Percentiles rank a stretch among this genome's conserved stretches.
These are phyloP conservation scores for Phylloscopus trochiloides DNA, from an alignment of 2,113 vertebrate species.

Conservation along the genomic window DNA sequence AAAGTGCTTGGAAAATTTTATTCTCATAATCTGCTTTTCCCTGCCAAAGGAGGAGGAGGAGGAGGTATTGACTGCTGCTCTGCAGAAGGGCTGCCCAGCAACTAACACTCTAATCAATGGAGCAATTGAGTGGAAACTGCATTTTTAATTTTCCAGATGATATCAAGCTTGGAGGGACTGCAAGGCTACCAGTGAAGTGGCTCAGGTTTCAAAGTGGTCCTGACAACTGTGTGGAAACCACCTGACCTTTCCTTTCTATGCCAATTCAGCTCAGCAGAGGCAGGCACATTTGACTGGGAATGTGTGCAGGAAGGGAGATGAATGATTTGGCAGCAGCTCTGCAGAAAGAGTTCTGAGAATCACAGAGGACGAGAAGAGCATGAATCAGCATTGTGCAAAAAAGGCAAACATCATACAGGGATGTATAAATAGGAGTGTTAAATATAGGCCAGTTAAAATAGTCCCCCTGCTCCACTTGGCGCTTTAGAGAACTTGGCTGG, in stretches of 20 bases:
- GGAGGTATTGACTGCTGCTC: background rate
- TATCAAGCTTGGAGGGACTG: background rate
- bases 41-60: background rate
- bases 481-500: background rate
- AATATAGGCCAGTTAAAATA: constrained; percentile 33
- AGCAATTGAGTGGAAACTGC: background rate
- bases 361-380: background rate
- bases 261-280: background rate
- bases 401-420: background rate
- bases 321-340: background rate
- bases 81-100: background rate
- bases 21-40: background rate
- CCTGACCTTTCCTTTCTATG: background rate
- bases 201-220: background rate
- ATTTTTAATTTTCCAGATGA: constrained; percentile 14
- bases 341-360: background rate
- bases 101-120: background rate
- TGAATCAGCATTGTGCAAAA: constrained; percentile 34
- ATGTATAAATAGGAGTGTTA: constrained; percentile 1
- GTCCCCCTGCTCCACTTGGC: background rate
- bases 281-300: background rate
- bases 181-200: background rate
- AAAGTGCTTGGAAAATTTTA: background rate
- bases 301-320: background rate
- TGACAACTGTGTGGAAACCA: background rate